Base-by-base conservation (phyloP, 2,888 invertebrate genomes). In the Aquatica leii region DNA sequence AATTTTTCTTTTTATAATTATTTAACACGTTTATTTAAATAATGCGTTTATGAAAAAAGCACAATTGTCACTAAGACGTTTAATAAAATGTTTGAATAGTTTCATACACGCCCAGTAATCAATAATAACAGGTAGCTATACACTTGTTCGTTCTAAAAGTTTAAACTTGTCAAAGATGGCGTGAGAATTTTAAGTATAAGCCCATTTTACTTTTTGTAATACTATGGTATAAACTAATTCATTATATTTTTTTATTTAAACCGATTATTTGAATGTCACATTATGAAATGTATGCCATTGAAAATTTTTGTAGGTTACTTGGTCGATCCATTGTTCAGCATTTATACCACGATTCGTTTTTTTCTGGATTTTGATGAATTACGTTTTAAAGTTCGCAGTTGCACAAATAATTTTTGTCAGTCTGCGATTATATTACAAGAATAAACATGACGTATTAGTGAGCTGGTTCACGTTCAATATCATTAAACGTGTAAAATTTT, bases 161-260 rank as follows among this genome's bases (percentile, higher is more conserved):
- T 46, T 18, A 40, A 52, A 53, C 41, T 41, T 50, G 48, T 37
- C 58, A 63, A 34, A 63, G 63, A 63, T 63, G 63, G 58, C 63
- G 59, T 63, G 63, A 63, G 63, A 63, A 63, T 46, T 40, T 43
- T 15, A 50, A 57, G 21, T 14, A 41, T 40, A 46, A 52, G 53
- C 46, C 57, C 61, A n/a, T 56, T 51, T 61, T 34, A 46, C 9
- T 55, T 54, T 54, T 61, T 58, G 35, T 31, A 20, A 31, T 31
- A 15, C 17, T 50, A 40, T 35, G 40, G 56, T 20, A 51, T 56
- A 50, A 37, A 57, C 62, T 52, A 52, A 62, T 62, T 57, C 53
- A 62, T 62, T 62, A 55, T 52, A 56, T 62, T 62, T 55, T 56
- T 57, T 62, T 52, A n/a, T 40, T 53, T 12, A 24, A 53, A 62